Evolutionary conservation across 2,113 vertebrate species (phyloP).

Genomic region (Alces alces): DNA sequence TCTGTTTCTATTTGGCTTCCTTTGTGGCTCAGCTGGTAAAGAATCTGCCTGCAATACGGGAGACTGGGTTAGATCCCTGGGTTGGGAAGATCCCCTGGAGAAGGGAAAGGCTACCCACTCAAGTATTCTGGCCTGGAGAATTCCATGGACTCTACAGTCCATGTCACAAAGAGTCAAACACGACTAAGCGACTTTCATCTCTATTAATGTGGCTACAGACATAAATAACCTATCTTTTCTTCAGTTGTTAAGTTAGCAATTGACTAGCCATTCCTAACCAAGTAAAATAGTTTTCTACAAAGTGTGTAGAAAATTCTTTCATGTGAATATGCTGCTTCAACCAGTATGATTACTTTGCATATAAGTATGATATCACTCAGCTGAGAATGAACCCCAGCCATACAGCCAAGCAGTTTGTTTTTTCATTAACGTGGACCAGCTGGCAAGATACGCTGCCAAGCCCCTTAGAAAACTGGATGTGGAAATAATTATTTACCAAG

Average conservation of each 20-base stretch:
- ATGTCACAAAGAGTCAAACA: background rate
- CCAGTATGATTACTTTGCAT: background rate
- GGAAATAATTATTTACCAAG: conserved; percentile 74
- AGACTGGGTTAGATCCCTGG: background rate
- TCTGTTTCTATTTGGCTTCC: background rate
- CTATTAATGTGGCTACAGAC: background rate
- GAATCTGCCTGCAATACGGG: background rate
- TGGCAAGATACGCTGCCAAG: conserved; percentile 54
- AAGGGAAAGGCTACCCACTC: background rate
- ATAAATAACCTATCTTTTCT: background rate
- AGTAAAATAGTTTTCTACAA: background rate
- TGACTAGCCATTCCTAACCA: conserved; percentile 1
- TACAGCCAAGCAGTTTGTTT: conserved; percentile 44
- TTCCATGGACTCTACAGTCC: background rate
- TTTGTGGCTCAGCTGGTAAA: background rate
- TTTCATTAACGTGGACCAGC: conserved; percentile 49
- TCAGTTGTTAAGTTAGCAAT: background rate
- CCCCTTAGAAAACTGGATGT: conserved; percentile 24
- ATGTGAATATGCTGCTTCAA: conserved; percentile 22
- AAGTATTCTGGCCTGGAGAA: background rate
- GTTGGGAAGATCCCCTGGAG: background rate
- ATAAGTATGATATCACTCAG: background rate
- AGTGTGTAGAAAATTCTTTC: background rate
- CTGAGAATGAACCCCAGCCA: background rate
- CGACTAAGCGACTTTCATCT: background rate